These are phyloP conservation scores for Incurvaria masculella DNA, from an alignment of 2,888 invertebrate genomes.

Conservation along the genomic window DNA sequence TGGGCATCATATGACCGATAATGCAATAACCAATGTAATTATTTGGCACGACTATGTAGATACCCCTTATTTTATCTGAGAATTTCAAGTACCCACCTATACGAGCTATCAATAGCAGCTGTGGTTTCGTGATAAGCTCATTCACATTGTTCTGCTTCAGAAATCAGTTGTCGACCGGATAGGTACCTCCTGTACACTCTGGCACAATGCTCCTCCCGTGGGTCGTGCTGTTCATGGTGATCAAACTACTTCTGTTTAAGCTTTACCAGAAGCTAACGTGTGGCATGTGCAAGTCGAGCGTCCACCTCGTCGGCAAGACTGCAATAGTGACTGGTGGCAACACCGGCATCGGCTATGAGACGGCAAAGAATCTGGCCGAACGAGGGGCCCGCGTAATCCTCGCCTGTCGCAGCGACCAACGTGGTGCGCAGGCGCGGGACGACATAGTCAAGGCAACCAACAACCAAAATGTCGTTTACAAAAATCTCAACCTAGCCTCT, in stretches of 20 bases:
- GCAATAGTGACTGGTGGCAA: constrained; percentile 47
- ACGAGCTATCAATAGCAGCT: too few species aligned
- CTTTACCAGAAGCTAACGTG: constrained; percentile 41
- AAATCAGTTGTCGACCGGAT: too few species aligned
- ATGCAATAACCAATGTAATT: too few species aligned
- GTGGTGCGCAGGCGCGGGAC: constrained; percentile 35
- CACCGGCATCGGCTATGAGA: constrained; percentile 52
- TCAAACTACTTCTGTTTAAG: constrained; percentile 28
- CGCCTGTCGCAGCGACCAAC: constrained; percentile 43
- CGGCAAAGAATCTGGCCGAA: constrained; percentile 47
- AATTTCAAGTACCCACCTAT: too few species aligned
- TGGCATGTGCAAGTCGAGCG: constrained; percentile 39
- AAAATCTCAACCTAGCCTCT: constrained; percentile 42
- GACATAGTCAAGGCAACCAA: constrained; percentile 37
- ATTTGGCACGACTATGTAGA: too few species aligned
- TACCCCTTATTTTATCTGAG: too few species aligned
- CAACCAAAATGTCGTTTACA: constrained; percentile 33
- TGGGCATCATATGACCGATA: too few species aligned
- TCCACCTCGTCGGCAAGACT: constrained; percentile 47
- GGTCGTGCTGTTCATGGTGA: constrained; percentile 20
- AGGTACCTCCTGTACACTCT: too few species aligned
- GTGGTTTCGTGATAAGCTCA: too few species aligned
- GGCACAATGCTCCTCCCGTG: constrained; percentile 9
- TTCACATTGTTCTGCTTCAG: too few species aligned
- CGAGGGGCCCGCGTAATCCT: constrained; percentile 51